Conservation (phyloP, 2,797 vertebrate genomes). For the Bradypodion pumilum region DNA sequence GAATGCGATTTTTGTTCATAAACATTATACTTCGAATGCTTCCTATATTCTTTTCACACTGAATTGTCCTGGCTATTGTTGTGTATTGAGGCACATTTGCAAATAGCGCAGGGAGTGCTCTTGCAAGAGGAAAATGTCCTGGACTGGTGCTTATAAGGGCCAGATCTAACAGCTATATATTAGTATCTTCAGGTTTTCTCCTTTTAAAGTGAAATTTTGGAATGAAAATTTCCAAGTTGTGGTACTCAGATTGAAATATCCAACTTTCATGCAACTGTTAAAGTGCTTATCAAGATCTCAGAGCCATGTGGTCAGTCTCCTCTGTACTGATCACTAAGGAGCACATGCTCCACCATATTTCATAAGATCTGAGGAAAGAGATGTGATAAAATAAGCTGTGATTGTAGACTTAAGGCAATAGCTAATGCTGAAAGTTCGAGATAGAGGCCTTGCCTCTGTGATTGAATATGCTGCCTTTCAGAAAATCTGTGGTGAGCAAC, state of each 20-base stretch:
- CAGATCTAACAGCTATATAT: too few relatives aligned
- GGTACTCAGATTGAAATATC: not conserved
- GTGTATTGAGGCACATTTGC: too few relatives aligned
- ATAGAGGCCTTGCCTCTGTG: not conserved
- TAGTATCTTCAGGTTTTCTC: not conserved
- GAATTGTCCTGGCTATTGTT: too few relatives aligned
- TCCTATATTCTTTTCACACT: constrained; percentile 6
- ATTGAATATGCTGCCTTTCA: too few relatives aligned
- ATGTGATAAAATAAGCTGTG: not conserved
- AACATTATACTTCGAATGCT: not conserved
- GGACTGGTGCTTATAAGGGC: too few relatives aligned
- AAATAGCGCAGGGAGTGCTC: too few relatives aligned
- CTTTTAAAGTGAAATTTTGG: not conserved
- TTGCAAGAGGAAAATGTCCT: too few relatives aligned
- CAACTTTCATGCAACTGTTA: too few relatives aligned
- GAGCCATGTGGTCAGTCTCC: not conserved
- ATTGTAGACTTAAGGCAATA: not conserved
- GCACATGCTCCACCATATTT: not conserved
- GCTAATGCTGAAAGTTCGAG: not conserved
- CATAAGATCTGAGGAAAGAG: not conserved
- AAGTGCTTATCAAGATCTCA: not conserved
- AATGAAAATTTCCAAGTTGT: not conserved
- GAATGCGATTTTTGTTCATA: not conserved
- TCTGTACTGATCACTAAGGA: not conserved
- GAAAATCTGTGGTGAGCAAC: not conserved